Evolutionary conservation across 2,888 invertebrate species (phyloP).

Genomic region (Rugalucina vietnamica): DNA sequence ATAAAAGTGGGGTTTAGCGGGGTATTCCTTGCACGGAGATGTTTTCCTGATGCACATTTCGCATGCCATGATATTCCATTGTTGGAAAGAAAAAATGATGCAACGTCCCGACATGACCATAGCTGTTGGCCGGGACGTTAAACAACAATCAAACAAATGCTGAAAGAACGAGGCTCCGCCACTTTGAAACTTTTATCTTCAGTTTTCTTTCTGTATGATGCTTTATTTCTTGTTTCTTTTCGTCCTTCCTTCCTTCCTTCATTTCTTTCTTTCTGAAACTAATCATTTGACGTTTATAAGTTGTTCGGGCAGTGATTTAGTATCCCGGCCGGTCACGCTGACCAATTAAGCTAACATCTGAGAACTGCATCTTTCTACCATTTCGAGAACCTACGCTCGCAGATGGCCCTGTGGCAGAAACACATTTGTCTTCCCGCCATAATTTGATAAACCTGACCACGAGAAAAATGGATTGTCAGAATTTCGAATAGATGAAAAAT

Average conservation of each 20-base stretch:
- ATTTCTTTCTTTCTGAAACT: not conserved
- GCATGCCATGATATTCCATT: too few relatives aligned
- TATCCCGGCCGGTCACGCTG: not conserved
- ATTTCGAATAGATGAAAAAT: conserved; percentile 61
- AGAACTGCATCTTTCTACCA: not conserved
- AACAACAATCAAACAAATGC: too few relatives aligned
- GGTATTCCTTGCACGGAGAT: too few relatives aligned
- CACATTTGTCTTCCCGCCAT: conserved; percentile 61
- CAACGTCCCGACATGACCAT: too few relatives aligned
- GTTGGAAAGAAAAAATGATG: too few relatives aligned
- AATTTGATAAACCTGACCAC: conserved; percentile 64
- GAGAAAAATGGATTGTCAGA: conserved; percentile 65
- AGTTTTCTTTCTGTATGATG: too few relatives aligned
- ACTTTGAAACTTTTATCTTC: too few relatives aligned
- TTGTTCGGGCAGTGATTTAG: not conserved
- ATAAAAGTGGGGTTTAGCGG: too few relatives aligned
- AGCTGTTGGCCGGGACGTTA: too few relatives aligned
- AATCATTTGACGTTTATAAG: not conserved
- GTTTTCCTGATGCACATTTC: too few relatives aligned
- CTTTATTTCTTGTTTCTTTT: not conserved
- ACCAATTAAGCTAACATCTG: conserved; percentile 10
- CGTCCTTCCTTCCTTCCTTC: not conserved
- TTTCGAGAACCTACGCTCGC: conserved; percentile 23
- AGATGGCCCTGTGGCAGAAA: conserved; percentile 64
- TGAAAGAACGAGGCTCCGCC: too few relatives aligned